A percentile compares a stretch with the other conserved stretches of the same genome.
Conservation (phyloP, 1,140 invertebrate genomes). For the Pemphigus obesinymphae region DNA sequence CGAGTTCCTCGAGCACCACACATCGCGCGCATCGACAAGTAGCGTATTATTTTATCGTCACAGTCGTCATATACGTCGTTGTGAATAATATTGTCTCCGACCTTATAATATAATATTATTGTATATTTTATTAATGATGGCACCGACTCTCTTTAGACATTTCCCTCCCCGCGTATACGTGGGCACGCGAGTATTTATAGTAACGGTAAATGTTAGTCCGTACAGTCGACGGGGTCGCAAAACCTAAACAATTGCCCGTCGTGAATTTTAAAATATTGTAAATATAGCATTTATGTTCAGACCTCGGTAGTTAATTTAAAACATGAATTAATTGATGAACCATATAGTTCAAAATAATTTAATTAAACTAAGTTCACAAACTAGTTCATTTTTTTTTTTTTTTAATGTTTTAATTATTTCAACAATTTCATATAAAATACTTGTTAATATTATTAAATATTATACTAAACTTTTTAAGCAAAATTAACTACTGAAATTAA, state of each 20-base stretch:
- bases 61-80: neutral
- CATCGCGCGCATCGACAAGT: conserved; percentile 9
- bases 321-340: no score
- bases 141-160: neutral
- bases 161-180: neutral
- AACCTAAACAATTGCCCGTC: neutral
- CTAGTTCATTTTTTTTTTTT: no score
- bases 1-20: neutral
- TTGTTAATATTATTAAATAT: no score
- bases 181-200: no score
- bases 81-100: neutral
- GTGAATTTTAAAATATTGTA: conserved; percentile 1
- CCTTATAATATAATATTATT: neutral
- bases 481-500: no score
- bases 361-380: no score
- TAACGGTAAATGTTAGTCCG: conserved; percentile 8
- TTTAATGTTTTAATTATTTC: no score
- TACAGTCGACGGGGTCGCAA: neutral
- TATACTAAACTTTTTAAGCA: no score
- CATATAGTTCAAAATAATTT: no score
- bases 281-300: neutral
- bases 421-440: no score
- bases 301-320: no score
- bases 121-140: neutral
- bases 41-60: no score